phyloP scores from a whole-genome alignment of 2,113 vertebrate species.

The Forbesichthys papilliferus region DNA sequence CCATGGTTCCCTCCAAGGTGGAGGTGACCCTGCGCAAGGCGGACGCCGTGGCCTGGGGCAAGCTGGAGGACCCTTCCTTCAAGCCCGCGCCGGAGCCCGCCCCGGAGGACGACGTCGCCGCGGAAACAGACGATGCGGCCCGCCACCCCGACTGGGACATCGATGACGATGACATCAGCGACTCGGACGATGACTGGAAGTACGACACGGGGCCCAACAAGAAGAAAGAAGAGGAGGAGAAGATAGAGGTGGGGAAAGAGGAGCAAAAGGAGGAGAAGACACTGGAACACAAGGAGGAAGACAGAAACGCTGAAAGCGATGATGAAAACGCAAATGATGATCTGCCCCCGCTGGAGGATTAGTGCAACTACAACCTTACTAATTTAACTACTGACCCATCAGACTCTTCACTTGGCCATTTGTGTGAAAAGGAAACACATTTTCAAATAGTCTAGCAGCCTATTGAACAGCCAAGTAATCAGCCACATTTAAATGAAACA shows the following conservation, averaged over 20 bases:
- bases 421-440: too few species aligned
- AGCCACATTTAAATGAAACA: too few species aligned
- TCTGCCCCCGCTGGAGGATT: conserved; percentile 58
- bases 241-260: conserved; percentile 24
- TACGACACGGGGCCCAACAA: conserved; percentile 32
- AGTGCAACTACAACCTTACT: background rate
- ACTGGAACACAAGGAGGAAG: conserved; percentile 10
- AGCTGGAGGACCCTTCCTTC: conserved; percentile 83
- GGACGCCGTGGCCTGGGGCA: conserved; percentile 84
- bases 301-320: conserved; percentile 6
- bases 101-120: conserved; percentile 22
- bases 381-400: background rate
- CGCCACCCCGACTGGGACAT: conserved; percentile 66
- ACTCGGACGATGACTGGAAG: conserved; percentile 75
- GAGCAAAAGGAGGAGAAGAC: conserved; percentile 43
- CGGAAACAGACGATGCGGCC: background rate
- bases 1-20: conserved; percentile 89
- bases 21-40: conserved; percentile 87
- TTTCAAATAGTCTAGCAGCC: too few species aligned
- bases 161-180: conserved; percentile 81
- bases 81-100: conserved; percentile 45
- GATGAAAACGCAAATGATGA: conserved; percentile 42
- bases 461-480: too few species aligned
- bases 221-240: background rate
- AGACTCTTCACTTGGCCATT: background rate